phyloP scores from a whole-genome alignment of 2,113 vertebrate genomes.

The Peromyscus polionotus region DNA sequence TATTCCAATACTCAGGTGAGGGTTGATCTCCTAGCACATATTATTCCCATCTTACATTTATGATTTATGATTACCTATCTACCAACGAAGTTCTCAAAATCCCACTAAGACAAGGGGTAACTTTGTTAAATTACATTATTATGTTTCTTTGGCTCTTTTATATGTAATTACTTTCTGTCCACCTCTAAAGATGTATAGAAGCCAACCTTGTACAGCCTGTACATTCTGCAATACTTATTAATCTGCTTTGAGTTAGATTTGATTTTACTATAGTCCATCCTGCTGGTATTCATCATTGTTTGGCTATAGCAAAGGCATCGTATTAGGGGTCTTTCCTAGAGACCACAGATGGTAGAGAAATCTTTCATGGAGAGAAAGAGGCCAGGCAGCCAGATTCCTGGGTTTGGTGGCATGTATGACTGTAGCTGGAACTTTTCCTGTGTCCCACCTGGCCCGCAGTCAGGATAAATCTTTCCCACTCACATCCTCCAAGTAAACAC shows the following conservation, averaged over 20 bases:
- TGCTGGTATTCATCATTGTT: background rate
- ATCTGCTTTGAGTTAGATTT: background rate
- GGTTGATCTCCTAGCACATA: accelerated
- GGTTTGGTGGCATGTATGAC: background rate
- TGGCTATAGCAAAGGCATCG: background rate
- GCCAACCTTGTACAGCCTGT: background rate
- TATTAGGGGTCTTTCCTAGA: background rate
- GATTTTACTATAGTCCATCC: background rate
- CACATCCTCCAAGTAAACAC: too few relatives aligned
- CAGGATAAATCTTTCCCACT: too few relatives aligned
- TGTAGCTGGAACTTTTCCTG: too few relatives aligned
- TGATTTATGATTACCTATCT: background rate
- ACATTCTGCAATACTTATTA: background rate
- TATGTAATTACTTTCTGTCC: background rate
- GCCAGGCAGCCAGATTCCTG: too few relatives aligned
- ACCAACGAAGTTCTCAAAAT: background rate
- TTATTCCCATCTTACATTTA: background rate
- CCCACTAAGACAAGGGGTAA: background rate
- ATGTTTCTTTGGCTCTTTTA: background rate
- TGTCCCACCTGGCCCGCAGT: too few relatives aligned
- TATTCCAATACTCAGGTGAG: background rate
- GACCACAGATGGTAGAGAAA: background rate
- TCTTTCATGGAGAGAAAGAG: too few relatives aligned
- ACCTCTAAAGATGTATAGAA: background rate
- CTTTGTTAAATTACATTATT: background rate